Conservation (phyloP, 2,113 vertebrate genomes). For the Corythornis madagascariensis region DNA sequence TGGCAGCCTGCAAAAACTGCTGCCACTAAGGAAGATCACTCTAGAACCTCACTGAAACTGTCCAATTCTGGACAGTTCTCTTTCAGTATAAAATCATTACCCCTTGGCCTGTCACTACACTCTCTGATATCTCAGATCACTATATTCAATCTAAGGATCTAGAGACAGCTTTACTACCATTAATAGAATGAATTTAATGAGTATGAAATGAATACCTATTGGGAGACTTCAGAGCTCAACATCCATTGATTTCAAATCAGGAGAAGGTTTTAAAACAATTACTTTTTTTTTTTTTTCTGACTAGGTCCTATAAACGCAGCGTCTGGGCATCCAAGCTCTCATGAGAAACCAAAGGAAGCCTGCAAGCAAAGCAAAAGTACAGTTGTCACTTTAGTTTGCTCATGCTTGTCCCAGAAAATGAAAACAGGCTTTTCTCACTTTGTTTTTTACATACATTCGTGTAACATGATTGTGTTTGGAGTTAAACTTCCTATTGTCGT, state of each 20-base stretch:
- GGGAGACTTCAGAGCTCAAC: background rate
- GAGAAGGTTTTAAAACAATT: background rate
- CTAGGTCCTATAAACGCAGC: background rate
- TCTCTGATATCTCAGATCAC: background rate
- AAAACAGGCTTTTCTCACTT: conserved; percentile 46
- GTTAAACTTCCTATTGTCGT: conserved; percentile 30
- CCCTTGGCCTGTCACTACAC: background rate
- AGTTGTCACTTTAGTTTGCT: conserved; percentile 51
- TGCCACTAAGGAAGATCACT: background rate
- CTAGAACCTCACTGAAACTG: background rate
- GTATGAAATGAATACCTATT: background rate
- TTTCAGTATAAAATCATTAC: background rate
- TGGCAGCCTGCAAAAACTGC: background rate
- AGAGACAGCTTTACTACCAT: background rate
- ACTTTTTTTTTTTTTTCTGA: background rate
- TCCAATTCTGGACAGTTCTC: background rate
- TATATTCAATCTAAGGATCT: background rate
- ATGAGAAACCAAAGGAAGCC: conserved; percentile 2
- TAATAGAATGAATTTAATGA: background rate
- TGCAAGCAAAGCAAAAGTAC: background rate
- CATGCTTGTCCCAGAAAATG: conserved; percentile 15
- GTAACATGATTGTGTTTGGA: background rate
- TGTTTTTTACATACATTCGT: background rate
- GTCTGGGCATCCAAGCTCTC: conserved; percentile 16
- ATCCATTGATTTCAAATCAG: background rate